Evolutionary conservation across 1,140 invertebrate species (phyloP).

Genomic region (Megathymus violae): DNA sequence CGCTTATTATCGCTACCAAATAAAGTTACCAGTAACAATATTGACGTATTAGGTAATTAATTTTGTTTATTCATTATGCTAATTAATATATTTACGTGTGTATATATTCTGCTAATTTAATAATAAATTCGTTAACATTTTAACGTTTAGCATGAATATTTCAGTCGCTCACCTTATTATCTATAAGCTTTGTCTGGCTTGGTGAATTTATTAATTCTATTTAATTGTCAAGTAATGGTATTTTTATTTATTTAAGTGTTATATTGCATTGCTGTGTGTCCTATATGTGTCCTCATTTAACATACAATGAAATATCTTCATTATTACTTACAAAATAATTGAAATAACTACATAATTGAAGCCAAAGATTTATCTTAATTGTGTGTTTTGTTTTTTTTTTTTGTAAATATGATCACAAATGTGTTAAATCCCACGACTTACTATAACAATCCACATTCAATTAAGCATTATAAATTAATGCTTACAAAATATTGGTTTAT

Average conservation of each 20-base stretch:
- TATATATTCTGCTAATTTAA: slow-evolving; percentile 28
- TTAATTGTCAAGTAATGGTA: not conserved
- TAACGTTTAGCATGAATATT: slow-evolving; percentile 2
- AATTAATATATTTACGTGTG: slow-evolving; percentile 17
- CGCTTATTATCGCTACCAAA: slow-evolving; percentile 12
- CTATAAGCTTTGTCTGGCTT: not conserved
- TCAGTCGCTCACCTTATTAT: not conserved
- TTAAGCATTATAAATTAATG: slow-evolving; percentile 23
- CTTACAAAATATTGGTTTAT: too few species aligned
- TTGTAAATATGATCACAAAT: slow-evolving; percentile 60
- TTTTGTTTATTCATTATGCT: not conserved
- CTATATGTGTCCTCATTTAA: slow-evolving; percentile 6
- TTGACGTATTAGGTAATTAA: not conserved
- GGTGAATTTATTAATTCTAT: not conserved
- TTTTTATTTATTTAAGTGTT: not conserved
- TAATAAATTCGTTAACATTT: slow-evolving; percentile 17
- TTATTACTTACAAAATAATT: slow-evolving; percentile 6
- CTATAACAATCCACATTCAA: slow-evolving; percentile 57
- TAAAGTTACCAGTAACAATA: slow-evolving; percentile 34
- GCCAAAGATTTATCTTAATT: slow-evolving; percentile 31
- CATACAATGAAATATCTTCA: slow-evolving; percentile 8
- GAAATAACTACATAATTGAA: slow-evolving; percentile 31
- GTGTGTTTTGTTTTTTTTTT: slow-evolving; percentile 49
- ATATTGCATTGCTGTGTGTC: not conserved
- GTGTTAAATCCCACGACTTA: slow-evolving; percentile 68